Evolutionary conservation across 2,113 vertebrate genomes (phyloP).

Genomic region (Pollimyrus isidori): DNA sequence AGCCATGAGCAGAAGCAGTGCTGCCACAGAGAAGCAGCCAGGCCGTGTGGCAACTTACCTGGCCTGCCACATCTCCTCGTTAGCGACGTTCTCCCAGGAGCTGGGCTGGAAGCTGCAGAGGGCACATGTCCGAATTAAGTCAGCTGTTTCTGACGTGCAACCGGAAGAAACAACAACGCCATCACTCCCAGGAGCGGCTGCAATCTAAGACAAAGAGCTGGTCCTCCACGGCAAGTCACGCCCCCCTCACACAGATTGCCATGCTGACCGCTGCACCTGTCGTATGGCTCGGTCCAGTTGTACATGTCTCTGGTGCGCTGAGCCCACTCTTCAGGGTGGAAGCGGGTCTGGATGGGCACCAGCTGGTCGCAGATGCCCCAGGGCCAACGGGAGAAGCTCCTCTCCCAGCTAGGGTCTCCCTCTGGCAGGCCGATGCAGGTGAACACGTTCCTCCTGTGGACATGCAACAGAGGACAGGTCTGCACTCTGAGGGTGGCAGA

Average conservation of each 20-base stretch:
- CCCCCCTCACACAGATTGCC: not conserved
- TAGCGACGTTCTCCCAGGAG: conserved; percentile 92
- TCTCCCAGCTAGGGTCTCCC: conserved; percentile 82
- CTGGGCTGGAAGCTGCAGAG: conserved; percentile 73
- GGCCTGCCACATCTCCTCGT: conserved; percentile 99
- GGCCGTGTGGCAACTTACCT: conserved; percentile 61
- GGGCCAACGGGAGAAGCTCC: conserved; percentile 75
- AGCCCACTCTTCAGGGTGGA: conserved; percentile 78
- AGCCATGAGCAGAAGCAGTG: conserved; percentile 44
- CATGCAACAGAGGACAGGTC: not conserved
- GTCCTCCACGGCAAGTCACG: not conserved
- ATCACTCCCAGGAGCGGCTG: not conserved
- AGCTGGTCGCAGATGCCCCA: conserved; percentile 87
- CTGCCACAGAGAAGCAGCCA: conserved; percentile 28
- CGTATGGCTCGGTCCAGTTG: conserved; percentile 80
- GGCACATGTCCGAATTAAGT: not conserved
- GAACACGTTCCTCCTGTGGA: conserved; percentile 74
- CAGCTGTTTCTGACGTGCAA: not conserved
- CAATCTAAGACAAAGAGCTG: not conserved
- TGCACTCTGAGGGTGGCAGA: not conserved
- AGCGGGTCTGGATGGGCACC: conserved; percentile 59
- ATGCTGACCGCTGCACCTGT: conserved; percentile 45
- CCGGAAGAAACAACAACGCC: not conserved
- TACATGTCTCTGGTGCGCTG: conserved; percentile 72
- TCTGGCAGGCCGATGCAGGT: conserved; percentile 88